Conservation (phyloP, 2,113 vertebrate genomes). For the Hyla sarda region DNA sequence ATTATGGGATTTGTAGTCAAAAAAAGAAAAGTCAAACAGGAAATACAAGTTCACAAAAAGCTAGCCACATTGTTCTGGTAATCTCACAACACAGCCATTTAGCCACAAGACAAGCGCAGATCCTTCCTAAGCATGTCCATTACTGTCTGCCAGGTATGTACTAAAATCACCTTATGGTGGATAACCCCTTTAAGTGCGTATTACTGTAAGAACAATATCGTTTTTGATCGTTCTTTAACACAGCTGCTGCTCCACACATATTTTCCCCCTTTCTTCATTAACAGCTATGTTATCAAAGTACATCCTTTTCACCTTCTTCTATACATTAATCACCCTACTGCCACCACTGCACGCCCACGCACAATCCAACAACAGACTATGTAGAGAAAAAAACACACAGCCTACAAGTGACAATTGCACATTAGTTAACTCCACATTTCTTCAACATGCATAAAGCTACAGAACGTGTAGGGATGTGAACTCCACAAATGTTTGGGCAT, state of each 20-base stretch:
- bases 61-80: no score
- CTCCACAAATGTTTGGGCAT: background rate
- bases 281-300: constrained; percentile 12
- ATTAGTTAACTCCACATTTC: background rate
- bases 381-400: background rate
- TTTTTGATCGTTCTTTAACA: background rate
- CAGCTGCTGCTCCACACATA: background rate
- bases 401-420: constrained; percentile 11
- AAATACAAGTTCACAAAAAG: no score
- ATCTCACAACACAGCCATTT: no score
- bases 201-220: no score
- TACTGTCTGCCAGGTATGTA: no score
- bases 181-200: background rate
- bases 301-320: constrained; percentile 26
- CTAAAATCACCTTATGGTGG: no score
- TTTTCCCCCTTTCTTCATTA: background rate
- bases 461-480: background rate
- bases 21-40: no score
- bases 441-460: background rate
- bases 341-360: constrained; percentile 27
- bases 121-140: no score
- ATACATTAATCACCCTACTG: constrained; percentile 30
- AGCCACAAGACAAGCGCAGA: no score
- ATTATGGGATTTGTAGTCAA: no score
- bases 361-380: background rate